Evolutionary conservation across 2,113 vertebrate species (phyloP).

Genomic region (Chionis minor): DNA sequence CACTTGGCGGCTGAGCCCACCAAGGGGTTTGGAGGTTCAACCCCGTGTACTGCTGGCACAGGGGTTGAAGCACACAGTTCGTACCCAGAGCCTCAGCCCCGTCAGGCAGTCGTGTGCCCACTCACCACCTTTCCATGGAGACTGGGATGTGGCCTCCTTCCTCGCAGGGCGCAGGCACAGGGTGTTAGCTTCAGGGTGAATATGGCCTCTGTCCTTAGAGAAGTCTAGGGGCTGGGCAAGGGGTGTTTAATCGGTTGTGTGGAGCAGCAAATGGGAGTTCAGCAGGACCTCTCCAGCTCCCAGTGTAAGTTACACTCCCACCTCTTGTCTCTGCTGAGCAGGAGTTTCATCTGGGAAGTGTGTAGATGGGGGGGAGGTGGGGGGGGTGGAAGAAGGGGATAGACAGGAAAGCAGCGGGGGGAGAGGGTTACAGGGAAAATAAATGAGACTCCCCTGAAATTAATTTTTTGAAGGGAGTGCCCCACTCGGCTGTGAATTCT

Average conservation of each 20-base stretch:
- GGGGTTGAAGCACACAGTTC: no score
- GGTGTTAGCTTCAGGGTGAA: not conserved
- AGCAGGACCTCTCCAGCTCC: not conserved
- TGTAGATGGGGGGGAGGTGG: not conserved
- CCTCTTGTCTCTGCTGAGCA: not conserved
- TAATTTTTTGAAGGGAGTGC: slow-evolving; percentile 74
- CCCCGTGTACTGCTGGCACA: not conserved
- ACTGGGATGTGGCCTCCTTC: no score
- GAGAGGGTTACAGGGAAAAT: slow-evolving; percentile 61
- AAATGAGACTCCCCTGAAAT: slow-evolving; percentile 72
- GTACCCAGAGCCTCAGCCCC: not conserved
- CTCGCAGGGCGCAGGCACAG: no score
- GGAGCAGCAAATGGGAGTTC: not conserved
- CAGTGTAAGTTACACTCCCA: not conserved
- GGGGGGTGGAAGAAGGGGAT: not conserved
- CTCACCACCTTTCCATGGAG: not conserved
- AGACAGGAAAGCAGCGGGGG: not conserved
- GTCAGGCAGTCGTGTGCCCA: rapidly evolving
- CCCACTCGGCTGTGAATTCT: slow-evolving; percentile 75
- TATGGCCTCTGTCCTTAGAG: not conserved
- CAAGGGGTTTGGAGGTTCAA: not conserved
- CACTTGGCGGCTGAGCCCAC: not conserved
- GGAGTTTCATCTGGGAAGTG: not conserved
- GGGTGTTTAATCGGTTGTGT: not conserved
- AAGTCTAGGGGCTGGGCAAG: not conserved